Evolutionary conservation across 2,797 vertebrate species (phyloP), one percentile per base, ranked within the genome.

Genomic region (Sebastes trivittatus): DNA sequence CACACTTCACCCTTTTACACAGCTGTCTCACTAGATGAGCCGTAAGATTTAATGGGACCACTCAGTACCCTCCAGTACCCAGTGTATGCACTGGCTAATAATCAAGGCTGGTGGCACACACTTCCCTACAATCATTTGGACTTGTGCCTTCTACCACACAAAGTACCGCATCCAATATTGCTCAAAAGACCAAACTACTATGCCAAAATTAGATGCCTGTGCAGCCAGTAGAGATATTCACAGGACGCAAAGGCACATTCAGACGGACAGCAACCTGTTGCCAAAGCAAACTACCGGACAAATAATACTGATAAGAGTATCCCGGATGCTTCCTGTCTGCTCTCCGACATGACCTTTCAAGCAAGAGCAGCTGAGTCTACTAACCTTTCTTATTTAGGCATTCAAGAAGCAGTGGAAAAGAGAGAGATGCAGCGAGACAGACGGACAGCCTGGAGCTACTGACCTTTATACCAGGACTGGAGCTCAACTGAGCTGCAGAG

Each of bases 331-430:
- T 87, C 59, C 84, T 75, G 83, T 86, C 80, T 80, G 78, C 82
- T 83, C 71, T 80, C 71, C 54, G 68, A 83, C 77, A 68, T 92
- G 89, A 94, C 94, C 94, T 94, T 94, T 93, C 56, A 84, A 85
- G 87, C 87, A 79, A 75, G 86, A 92, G 87, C 86, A 89, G 90
- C 87, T 77, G 86, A 90, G 80, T 90, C 82, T 59, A 83, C 91
- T 86, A 90, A 93, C 90, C 89, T 89, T 94, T 93, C 91, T 93
- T 91, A 92, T 92, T 94, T 93, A 92, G 92, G 81, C 88, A 93
- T 93, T 93, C 91, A 92, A 89, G 90, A 71, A 77, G 88, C 80
- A 83, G 81, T 86, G 90, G 82, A 82, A 85, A 72, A 86, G 89
- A 87, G 91, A 82, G 83, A 77, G 77, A 92, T 82, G 80, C 83